Percentiles rank a stretch among this genome's conserved stretches.
These are phyloP conservation scores for Bombyx mori DNA, from an alignment of 1,140 invertebrate genomes.

Conservation along the genomic window DNA sequence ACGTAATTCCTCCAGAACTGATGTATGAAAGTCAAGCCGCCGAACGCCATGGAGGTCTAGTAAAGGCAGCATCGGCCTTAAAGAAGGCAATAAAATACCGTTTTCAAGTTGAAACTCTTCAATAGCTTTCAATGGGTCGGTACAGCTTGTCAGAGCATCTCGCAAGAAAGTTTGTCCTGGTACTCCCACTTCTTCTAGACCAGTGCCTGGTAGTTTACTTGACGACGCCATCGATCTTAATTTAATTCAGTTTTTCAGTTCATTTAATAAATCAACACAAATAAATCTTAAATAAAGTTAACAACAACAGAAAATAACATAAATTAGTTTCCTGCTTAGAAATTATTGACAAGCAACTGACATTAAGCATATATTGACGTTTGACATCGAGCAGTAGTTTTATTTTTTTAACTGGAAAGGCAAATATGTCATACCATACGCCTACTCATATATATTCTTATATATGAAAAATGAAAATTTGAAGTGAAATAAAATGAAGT, in stretches of 20 bases:
- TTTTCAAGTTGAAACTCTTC: slow-evolving; percentile 98
- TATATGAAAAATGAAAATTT: no score
- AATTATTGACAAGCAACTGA: no score
- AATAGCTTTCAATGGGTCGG: slow-evolving; percentile 95
- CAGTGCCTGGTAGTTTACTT: slow-evolving; percentile 66
- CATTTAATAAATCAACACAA: slow-evolving; percentile 1
- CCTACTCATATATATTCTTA: no score
- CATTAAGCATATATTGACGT: no score
- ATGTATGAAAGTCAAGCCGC: slow-evolving; percentile 94
- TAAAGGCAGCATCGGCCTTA: slow-evolving; percentile 93
- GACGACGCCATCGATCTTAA: slow-evolving; percentile 47
- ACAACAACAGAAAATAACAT: not conserved
- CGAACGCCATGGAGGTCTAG: slow-evolving; percentile 94
- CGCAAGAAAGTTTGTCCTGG: slow-evolving; percentile 90
- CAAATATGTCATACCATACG: no score
- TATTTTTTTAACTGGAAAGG: no score
- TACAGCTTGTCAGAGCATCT: slow-evolving; percentile 94
- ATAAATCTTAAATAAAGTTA: slow-evolving; percentile 1
- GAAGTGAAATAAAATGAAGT: no score
- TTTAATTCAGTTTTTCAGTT: slow-evolving; percentile 1
- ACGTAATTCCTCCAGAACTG: slow-evolving; percentile 93
- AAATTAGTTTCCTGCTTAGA: not conserved
- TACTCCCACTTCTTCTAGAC: slow-evolving; percentile 92
- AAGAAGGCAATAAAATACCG: slow-evolving; percentile 92
- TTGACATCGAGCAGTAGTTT: no score